Conservation (phyloP, 1,140 invertebrate genomes). For the Leptestheria dahalacensis region DNA sequence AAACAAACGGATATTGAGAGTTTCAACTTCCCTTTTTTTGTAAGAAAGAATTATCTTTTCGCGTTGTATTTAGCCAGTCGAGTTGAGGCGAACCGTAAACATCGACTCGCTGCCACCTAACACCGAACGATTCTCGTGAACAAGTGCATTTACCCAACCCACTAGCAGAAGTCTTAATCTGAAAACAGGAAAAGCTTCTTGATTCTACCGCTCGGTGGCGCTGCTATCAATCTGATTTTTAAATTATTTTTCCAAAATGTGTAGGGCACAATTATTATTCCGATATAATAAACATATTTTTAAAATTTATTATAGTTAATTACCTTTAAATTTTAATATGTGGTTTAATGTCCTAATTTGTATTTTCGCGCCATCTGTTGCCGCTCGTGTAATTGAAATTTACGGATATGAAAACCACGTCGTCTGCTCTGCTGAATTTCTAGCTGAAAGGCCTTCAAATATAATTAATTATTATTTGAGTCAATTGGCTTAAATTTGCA, state of each 20-base stretch:
- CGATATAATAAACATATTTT: background rate
- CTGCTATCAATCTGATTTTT: background rate
- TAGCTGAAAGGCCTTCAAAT: no score
- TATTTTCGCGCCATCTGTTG: no score
- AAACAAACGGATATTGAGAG: no score
- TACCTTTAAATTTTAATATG: background rate
- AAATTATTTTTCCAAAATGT: background rate
- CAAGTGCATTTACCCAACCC: background rate
- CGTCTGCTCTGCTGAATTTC: no score
- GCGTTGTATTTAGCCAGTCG: no score
- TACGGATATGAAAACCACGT: no score
- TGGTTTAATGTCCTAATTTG: background rate
- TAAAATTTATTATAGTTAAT: background rate
- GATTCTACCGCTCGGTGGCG: background rate
- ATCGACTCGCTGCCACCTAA: background rate
- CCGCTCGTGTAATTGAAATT: no score
- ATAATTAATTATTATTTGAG: no score
- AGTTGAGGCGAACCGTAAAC: no score
- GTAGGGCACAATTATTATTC: background rate
- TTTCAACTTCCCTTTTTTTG: no score
- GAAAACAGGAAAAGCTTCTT: background rate
- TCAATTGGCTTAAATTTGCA: no score
- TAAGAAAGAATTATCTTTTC: no score
- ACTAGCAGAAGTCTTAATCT: background rate
- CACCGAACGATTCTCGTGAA: background rate